Percentiles rank a stretch among this genome's conserved stretches.
phyloP scores from a whole-genome alignment of 1,140 invertebrate genomes.

The Temnothorax nylanderi region DNA sequence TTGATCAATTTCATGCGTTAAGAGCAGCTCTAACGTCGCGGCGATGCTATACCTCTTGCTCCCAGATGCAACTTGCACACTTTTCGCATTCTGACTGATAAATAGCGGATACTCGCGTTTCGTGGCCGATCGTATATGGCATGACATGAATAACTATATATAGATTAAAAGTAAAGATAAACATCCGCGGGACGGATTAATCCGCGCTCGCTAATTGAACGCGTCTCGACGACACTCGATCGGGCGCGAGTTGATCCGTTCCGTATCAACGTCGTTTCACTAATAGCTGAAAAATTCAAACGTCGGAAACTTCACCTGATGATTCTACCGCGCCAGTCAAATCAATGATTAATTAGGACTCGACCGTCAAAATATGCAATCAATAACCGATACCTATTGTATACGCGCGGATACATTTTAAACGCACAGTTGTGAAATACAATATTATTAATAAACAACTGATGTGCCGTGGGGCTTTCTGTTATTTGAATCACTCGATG shows the following conservation, averaged over 20 bases:
- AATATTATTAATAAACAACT: background rate
- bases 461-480: background rate
- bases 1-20: background rate
- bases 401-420: background rate
- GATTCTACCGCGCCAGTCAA: background rate
- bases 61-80: background rate
- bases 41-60: slow-evolving; percentile 5
- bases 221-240: no score
- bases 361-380: background rate
- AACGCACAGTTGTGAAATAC: background rate
- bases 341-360: background rate
- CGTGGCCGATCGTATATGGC: background rate
- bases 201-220: background rate
- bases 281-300: background rate
- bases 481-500: background rate
- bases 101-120: background rate
- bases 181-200: background rate
- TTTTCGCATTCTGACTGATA: background rate
- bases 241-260: background rate
- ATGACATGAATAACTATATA: background rate
- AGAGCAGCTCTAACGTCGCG: background rate
- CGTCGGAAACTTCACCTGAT: background rate
- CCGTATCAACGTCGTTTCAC: background rate
- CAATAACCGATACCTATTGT: background rate
- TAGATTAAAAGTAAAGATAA: background rate